phyloP scores from a whole-genome alignment of 2,113 vertebrate genomes.

The Thinocorus orbignyianus region DNA sequence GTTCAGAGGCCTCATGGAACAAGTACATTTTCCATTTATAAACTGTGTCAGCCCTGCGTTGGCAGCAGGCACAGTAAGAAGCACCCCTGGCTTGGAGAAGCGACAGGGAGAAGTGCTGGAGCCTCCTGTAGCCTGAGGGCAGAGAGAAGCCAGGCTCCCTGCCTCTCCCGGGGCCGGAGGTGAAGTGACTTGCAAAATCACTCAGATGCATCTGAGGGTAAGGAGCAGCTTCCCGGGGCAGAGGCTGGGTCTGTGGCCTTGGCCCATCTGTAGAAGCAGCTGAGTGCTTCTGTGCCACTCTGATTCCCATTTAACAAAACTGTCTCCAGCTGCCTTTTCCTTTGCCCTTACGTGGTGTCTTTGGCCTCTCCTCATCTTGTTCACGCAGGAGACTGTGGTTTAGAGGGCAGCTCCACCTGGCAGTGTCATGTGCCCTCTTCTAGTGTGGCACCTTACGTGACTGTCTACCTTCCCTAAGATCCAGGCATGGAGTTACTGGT shows the following conservation, averaged over 20 bases:
- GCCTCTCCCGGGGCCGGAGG: background rate
- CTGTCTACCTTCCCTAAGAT: background rate
- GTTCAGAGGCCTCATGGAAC: background rate
- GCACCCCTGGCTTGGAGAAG: background rate
- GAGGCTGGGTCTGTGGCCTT: background rate
- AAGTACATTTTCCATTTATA: background rate
- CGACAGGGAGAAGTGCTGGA: background rate
- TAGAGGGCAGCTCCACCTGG: background rate
- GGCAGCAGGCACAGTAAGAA: background rate
- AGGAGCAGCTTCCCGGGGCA: background rate
- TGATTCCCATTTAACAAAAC: background rate
- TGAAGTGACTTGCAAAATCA: background rate
- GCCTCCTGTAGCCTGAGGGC: background rate
- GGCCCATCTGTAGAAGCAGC: background rate
- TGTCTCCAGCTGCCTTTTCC: background rate
- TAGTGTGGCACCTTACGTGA: background rate
- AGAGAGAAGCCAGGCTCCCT: background rate
- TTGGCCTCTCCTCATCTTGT: background rate
- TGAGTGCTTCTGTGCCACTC: background rate
- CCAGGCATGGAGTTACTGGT: background rate
- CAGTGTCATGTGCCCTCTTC: background rate
- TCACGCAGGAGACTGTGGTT: rapidly evolving
- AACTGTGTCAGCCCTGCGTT: background rate
- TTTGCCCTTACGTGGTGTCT: background rate
- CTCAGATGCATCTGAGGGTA: rapidly evolving